phyloP scores from a whole-genome alignment of 2,888 invertebrate species.

The Dicyrtomina minuta region DNA sequence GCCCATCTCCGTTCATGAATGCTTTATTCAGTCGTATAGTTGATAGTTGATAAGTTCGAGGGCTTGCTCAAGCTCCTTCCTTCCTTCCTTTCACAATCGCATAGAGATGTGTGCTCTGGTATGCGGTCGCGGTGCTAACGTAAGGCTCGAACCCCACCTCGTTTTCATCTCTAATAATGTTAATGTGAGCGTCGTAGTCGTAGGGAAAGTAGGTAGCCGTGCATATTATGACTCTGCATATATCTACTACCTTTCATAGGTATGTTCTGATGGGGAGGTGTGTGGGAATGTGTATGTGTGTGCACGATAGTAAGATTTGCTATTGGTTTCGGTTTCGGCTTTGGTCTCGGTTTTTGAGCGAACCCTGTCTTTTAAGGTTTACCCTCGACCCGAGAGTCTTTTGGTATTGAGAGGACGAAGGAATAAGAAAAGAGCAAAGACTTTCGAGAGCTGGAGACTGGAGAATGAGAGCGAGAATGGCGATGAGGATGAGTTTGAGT shows the following conservation, averaged over 20 bases:
- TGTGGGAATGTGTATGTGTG: no score
- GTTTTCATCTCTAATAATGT: no score
- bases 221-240: no score
- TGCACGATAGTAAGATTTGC: neutral
- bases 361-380: neutral
- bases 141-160: no score
- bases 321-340: no score
- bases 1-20: constrained; percentile 52
- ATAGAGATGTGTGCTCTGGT: neutral
- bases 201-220: no score
- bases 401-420: neutral
- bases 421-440: no score
- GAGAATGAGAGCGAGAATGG: neutral
- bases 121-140: neutral
- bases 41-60: constrained; percentile 30
- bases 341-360: no score
- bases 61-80: constrained; percentile 21
- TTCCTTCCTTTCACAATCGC: neutral
- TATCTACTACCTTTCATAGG: no score
- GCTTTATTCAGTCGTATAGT: constrained; percentile 42
- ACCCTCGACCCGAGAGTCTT: neutral
- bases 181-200: no score
- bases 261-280: no score
- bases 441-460: no score
- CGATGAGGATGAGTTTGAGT: constrained; percentile 10